Conservation (phyloP, 1,140 invertebrate genomes). For the Drosophila obscura region DNA sequence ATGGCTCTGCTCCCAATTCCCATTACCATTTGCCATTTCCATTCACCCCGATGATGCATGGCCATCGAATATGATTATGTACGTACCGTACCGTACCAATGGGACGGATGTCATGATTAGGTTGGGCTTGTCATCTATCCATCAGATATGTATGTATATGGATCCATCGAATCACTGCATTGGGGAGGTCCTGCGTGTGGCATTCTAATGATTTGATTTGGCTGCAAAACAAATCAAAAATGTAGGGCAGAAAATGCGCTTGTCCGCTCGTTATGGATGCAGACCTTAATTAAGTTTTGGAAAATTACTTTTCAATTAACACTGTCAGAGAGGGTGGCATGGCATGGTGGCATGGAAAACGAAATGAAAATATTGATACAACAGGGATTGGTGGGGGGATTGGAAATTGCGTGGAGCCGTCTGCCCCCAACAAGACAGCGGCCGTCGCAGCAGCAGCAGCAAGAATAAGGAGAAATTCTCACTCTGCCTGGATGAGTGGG, state of each 20-base stretch:
- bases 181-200: slow-evolving; percentile 1
- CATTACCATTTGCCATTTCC: not conserved
- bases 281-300: slow-evolving; percentile 48
- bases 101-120: too few relatives aligned
- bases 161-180: too few relatives aligned
- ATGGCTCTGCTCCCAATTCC: not conserved
- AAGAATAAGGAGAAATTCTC: slow-evolving; percentile 15
- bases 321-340: not conserved
- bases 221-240: slow-evolving; percentile 35
- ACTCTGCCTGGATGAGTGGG: too few relatives aligned
- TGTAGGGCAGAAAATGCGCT: slow-evolving; percentile 41
- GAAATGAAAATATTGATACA: slow-evolving; percentile 66
- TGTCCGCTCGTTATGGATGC: slow-evolving; percentile 12
- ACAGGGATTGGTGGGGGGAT: not conserved
- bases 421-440: too few relatives aligned
- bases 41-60: slow-evolving; percentile 5
- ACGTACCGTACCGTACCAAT: too few relatives aligned
- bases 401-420: too few relatives aligned
- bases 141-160: too few relatives aligned
- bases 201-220: slow-evolving; percentile 35
- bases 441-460: not conserved
- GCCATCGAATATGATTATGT: slow-evolving; percentile 23
- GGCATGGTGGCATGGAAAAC: slow-evolving; percentile 27
- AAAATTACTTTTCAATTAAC: slow-evolving; percentile 75
- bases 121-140: too few relatives aligned